Percentiles rank a stretch among this genome's conserved stretches.
These are phyloP conservation scores for Pangasius mekongensis DNA, from an alignment of 2,797 vertebrate species.

Conservation along the genomic window DNA sequence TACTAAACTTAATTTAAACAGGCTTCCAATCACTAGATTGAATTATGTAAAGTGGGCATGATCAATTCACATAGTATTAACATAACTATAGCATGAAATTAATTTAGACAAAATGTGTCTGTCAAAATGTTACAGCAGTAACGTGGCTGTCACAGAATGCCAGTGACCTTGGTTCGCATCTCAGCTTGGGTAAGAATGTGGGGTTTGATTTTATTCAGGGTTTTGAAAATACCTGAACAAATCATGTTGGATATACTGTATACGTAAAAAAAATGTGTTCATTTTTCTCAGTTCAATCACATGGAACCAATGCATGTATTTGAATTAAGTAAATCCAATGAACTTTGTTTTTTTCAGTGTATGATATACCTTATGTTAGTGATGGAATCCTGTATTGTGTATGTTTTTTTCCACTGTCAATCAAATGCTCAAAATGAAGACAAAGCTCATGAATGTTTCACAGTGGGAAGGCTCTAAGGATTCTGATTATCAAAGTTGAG, in stretches of 20 bases:
- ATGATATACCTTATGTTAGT: neutral
- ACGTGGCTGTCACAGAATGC: neutral
- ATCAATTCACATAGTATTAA: neutral
- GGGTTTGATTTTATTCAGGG: neutral
- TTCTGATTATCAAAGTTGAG: neutral
- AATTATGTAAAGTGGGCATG: neutral
- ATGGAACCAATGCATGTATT: neutral
- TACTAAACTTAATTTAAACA: neutral
- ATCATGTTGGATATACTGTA: neutral
- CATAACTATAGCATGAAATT: neutral
- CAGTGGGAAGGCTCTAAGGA: neutral
- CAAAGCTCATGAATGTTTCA: constrained; percentile 7
- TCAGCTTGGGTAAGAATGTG: neutral
- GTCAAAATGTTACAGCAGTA: neutral
- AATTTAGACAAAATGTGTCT: neutral
- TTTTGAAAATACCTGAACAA: neutral
- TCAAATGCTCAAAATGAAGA: constrained; percentile 10
- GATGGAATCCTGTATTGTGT: neutral
- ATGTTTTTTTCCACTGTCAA: neutral
- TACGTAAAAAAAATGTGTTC: neutral
- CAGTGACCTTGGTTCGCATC: neutral
- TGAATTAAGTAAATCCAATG: neutral
- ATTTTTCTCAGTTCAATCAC: neutral
- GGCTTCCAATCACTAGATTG: neutral
- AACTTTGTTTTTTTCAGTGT: too few relatives aligned